Conservation (phyloP, 2,797 vertebrate genomes). For the Helostoma temminkii region DNA sequence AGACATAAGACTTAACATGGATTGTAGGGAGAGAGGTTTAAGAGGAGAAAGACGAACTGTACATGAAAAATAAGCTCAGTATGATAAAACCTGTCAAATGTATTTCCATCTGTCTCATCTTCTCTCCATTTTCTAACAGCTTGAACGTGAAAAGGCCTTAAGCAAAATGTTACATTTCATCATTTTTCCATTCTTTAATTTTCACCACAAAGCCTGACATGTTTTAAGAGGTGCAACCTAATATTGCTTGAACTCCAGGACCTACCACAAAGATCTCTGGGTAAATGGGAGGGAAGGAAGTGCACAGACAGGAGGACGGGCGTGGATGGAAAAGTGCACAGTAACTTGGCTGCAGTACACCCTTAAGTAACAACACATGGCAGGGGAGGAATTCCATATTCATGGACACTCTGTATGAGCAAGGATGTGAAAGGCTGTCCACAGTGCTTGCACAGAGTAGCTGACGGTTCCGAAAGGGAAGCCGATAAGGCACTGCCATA, state of each 20-base stretch:
- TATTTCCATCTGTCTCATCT: conserved; percentile 76
- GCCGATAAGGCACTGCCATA: conserved; percentile 85
- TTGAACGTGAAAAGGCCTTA: conserved; percentile 66
- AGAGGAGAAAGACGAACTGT: conserved; percentile 30
- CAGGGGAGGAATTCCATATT: conserved; percentile 87
- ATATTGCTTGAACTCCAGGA: conserved; percentile 89
- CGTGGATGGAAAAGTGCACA: conserved; percentile 93
- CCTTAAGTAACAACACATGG: conserved; percentile 90
- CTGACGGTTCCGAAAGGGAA: conserved; percentile 80
- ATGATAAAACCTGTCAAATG: conserved; percentile 68
- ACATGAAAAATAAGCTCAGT: conserved; percentile 68
- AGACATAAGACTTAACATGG: conserved; percentile 35
- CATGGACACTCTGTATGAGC: conserved; percentile 67
- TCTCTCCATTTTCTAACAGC: conserved; percentile 60
- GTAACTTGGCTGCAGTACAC: conserved; percentile 83
- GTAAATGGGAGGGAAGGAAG: conserved; percentile 94
- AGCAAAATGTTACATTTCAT: conserved; percentile 84
- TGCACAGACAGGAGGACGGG: conserved; percentile 93
- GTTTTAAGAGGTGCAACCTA: conserved; percentile 90
- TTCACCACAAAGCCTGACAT: conserved; percentile 86
- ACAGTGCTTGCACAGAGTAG: conserved; percentile 56
- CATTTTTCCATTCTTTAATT: conserved; percentile 89
- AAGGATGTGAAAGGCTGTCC: conserved; percentile 66
- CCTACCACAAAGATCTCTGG: conserved; percentile 91
- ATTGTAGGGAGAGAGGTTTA: conserved; percentile 26